Percentiles rank a stretch among this genome's conserved stretches.
These are phyloP conservation scores for Percina caprodes DNA, from an alignment of 2,113 vertebrate species.

Conservation along the genomic window DNA sequence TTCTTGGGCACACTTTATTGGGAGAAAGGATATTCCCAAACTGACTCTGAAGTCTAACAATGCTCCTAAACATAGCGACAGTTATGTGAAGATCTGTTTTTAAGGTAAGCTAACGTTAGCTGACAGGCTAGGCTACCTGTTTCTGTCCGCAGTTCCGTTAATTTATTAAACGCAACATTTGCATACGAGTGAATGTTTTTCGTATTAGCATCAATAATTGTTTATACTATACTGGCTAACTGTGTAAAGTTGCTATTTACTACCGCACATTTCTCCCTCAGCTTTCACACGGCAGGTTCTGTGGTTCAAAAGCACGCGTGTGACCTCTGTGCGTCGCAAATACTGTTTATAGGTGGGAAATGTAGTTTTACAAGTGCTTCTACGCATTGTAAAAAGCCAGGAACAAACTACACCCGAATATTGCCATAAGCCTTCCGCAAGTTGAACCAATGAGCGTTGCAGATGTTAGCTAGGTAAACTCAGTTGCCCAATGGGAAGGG, in stretches of 20 bases:
- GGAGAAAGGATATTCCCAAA: slow-evolving; percentile 31
- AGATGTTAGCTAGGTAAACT: slow-evolving; percentile 31
- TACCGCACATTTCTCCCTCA: background rate
- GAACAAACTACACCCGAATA: slow-evolving; percentile 72
- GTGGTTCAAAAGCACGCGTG: slow-evolving; percentile 60
- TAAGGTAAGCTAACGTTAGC: slow-evolving; percentile 20
- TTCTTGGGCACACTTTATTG: slow-evolving; percentile 31
- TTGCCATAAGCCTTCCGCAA: slow-evolving; percentile 57
- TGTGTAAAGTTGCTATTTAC: slow-evolving; percentile 8
- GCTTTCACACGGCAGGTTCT: background rate
- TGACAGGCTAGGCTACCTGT: background rate
- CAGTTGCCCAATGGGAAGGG: slow-evolving; percentile 67
- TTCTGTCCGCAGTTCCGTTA: background rate
- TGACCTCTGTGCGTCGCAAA: slow-evolving; percentile 65
- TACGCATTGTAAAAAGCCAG: background rate
- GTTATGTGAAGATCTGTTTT: background rate
- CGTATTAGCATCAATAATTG: background rate
- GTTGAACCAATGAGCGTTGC: slow-evolving; percentile 66
- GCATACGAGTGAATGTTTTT: background rate
- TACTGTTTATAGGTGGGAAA: slow-evolving; percentile 34
- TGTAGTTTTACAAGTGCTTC: slow-evolving; percentile 61
- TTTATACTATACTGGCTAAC: background rate
- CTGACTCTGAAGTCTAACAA: slow-evolving; percentile 54
- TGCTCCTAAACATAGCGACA: slow-evolving; percentile 67
- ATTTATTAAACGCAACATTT: background rate